These are phyloP conservation scores for Eristalis pertinax DNA, from an alignment of 2,888 invertebrate genomes.

Conservation along the genomic window DNA sequence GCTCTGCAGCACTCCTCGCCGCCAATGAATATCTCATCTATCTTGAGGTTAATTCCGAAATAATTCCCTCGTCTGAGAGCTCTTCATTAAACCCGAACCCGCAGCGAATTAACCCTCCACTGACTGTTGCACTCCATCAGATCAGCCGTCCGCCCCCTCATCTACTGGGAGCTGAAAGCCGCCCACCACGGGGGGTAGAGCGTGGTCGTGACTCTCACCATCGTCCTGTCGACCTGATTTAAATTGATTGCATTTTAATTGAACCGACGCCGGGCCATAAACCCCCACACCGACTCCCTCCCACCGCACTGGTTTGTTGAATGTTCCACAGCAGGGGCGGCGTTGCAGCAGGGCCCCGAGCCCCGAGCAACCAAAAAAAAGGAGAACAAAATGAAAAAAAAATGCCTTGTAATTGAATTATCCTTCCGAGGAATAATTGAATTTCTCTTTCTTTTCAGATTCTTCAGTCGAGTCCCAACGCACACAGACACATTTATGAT, in stretches of 20 bases:
- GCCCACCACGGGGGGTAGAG: too few relatives aligned
- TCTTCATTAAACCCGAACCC: slow-evolving; percentile 46
- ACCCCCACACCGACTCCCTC: background rate
- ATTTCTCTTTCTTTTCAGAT: slow-evolving; percentile 49
- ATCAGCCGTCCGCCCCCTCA: background rate
- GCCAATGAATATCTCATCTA: slow-evolving; percentile 24
- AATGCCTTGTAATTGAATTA: slow-evolving; percentile 63
- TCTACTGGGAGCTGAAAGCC: background rate
- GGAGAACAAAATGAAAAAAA: background rate
- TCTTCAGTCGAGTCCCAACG: background rate
- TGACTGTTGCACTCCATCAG: slow-evolving; percentile 9
- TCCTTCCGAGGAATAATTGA: slow-evolving; percentile 61
- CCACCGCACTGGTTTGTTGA: slow-evolving; percentile 13
- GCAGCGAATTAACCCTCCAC: slow-evolving; percentile 51
- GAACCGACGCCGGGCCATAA: slow-evolving; percentile 35
- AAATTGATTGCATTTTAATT: slow-evolving; percentile 72
- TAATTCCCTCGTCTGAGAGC: slow-evolving; percentile 47
- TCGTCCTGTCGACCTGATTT: slow-evolving; percentile 61
- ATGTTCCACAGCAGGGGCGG: slow-evolving; percentile 19
- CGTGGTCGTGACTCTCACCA: background rate
- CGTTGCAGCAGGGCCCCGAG: background rate
- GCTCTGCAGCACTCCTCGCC: background rate
- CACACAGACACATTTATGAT: slow-evolving; percentile 48
- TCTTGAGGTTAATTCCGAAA: slow-evolving; percentile 62
- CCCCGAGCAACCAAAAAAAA: background rate